Conservation (phyloP, 2,797 vertebrate genomes). For the Sandelia bainsii region DNA sequence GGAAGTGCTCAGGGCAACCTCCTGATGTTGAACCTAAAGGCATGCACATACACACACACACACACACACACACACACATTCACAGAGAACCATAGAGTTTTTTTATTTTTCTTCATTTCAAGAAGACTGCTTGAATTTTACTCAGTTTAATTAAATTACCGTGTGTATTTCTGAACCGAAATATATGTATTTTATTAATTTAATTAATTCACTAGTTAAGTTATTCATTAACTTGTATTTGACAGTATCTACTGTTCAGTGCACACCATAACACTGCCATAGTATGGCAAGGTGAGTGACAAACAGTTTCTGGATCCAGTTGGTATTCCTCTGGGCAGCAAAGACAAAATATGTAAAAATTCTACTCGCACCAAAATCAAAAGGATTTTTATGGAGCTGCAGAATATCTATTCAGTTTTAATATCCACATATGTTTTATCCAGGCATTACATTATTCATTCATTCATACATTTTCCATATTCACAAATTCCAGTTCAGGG, state of each 20-base stretch:
- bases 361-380: constrained; percentile 10
- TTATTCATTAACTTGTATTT: background rate
- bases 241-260: background rate
- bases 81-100: too few species aligned
- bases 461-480: constrained; percentile 47
- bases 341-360: constrained; percentile 21
- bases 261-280: background rate
- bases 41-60: background rate
- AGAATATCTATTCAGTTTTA: constrained; percentile 39
- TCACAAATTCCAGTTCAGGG: constrained; percentile 46
- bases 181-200: background rate
- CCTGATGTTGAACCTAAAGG: constrained; percentile 52
- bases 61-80: background rate
- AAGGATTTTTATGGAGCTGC: constrained; percentile 13
- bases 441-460: constrained; percentile 53
- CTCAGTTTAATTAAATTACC: too few species aligned
- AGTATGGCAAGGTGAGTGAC: background rate
- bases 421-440: constrained; percentile 39
- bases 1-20: constrained; percentile 58
- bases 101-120: too few species aligned
- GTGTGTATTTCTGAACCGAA: background rate
- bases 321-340: background rate
- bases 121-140: too few species aligned
- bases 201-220: background rate
- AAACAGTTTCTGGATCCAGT: constrained; percentile 7